A percentile compares a stretch with the other conserved stretches of the same genome.
phyloP scores from a whole-genome alignment of 2,888 invertebrate genomes.

The Sinohyriopsis cumingii region DNA sequence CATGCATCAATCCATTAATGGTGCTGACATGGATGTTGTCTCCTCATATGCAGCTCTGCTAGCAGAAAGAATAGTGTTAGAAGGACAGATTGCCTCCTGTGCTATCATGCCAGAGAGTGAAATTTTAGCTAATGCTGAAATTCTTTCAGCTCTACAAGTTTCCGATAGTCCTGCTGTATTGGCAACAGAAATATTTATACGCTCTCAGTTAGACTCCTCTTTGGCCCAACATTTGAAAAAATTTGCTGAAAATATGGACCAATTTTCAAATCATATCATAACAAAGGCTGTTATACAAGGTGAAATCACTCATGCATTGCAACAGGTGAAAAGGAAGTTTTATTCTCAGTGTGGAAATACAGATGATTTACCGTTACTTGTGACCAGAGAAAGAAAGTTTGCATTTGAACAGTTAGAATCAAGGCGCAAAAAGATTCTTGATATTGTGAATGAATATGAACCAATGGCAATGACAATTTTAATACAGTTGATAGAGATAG shows the following conservation, averaged over 20 bases:
- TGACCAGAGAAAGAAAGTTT: constrained; percentile 46
- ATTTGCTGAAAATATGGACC: constrained; percentile 46
- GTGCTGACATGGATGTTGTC: constrained; percentile 67
- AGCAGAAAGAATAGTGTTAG: constrained; percentile 77
- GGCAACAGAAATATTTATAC: constrained; percentile 58
- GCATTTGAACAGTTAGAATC: constrained; percentile 47
- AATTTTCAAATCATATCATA: constrained; percentile 54
- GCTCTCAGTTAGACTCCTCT: constrained; percentile 60
- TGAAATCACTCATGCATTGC: constrained; percentile 68
- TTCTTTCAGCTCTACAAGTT: constrained; percentile 44
- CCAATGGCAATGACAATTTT: constrained; percentile 38
- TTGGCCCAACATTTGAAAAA: constrained; percentile 49
- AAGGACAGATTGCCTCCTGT: constrained; percentile 59
- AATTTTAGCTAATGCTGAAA: constrained; percentile 41
- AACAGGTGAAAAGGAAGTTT: constrained; percentile 78
- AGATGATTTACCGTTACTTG: constrained; percentile 36
- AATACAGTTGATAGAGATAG: constrained; percentile 35
- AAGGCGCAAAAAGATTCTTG: constrained; percentile 45
- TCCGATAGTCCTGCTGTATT: constrained; percentile 46
- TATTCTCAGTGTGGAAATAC: constrained; percentile 18
- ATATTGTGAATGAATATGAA: constrained; percentile 49
- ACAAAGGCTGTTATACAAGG: constrained; percentile 58
- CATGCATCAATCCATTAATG: constrained; percentile 29
- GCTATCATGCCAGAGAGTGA: constrained; percentile 45
- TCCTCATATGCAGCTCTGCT: constrained; percentile 85